Evolutionary conservation across 30 jellyfish, hydroid and myxozoan species (phyloP), one percentile per base, ranked within the genome.

Genomic region (Hydractinia echinata): DNA sequence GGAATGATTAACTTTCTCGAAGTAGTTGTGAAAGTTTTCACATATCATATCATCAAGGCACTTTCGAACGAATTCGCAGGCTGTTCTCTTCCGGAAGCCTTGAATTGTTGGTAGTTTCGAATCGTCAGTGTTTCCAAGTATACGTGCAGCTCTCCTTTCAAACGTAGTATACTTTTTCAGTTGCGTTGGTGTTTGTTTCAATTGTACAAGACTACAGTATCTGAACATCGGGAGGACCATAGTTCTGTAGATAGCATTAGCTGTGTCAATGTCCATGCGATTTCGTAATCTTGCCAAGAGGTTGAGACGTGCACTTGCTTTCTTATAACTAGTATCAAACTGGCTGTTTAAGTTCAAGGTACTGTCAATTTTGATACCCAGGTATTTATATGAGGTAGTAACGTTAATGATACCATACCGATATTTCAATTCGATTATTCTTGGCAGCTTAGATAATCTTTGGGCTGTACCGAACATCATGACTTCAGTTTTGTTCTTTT

Each of bases 51-150:
- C 44, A 30, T 30, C 44, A 30, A 30, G 44, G 44, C 44, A 30
- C 44, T 30, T 30, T 30, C 44, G 44, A 30, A 16, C 19, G 69
- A 16, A 11, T 16, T 58, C 69, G 19, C 69, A 58, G 18, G 69
- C 69, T 58, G 15, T 58, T 58, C 69, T 58, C 69, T 58, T 58
- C 69, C 69, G 69, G 69, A 58, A 58, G 69, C 69, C 69, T 11
- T 11, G 69, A 58, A 58, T 58, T 58, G 69, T 58, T 58, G 69
- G 69, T 58, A 58, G 69, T 58, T 58, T 58, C 19, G 69, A 11
- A 58, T 58, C 69, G 19, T 11, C 69, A 58, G 69, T 16, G 19
- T 58, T 58, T 58, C 69, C 69, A 58, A 58, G 69, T 58, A 58
- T 58, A 58, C 69, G 19, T 58, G 69, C 69, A 58, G 69, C 69